A percentile compares a stretch with the other conserved stretches of the same genome.
Evolutionary conservation across 2,113 vertebrate species (phyloP).

Genomic region (Amblyornis subalaris): DNA sequence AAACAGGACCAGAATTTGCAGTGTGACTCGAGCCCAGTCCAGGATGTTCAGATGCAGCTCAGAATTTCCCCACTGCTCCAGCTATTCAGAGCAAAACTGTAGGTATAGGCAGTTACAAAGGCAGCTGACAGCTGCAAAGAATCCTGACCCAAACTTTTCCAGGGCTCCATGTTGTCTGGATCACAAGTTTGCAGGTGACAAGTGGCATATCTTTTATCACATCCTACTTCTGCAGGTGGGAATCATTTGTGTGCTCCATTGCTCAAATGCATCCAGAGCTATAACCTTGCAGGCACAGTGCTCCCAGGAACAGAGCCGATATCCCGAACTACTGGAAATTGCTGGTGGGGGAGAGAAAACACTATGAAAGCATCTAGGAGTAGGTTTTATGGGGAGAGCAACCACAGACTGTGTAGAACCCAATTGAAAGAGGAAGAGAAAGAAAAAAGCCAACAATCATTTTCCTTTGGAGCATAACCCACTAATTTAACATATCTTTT

Average conservation of each 20-base stretch:
- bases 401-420: neutral
- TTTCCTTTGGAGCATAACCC: neutral
- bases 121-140: neutral
- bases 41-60: neutral
- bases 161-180: neutral
- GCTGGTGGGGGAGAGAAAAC: neutral
- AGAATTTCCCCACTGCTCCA: neutral
- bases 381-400: neutral
- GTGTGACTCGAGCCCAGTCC: fast-evolving
- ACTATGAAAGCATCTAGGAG: neutral
- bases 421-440: neutral
- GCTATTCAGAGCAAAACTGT: neutral
- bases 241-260: fast-evolving
- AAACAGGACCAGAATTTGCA: neutral
- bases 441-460: neutral
- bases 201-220: neutral
- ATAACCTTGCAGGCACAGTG: fast-evolving
- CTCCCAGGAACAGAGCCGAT: neutral
- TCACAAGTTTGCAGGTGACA: neutral
- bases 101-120: neutral
- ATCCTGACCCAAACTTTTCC: neutral
- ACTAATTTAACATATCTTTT: neutral
- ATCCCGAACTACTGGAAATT: neutral
- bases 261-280: neutral
- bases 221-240: neutral